phyloP scores from a whole-genome alignment of 2,888 invertebrate species.

The Oithona nana region DNA sequence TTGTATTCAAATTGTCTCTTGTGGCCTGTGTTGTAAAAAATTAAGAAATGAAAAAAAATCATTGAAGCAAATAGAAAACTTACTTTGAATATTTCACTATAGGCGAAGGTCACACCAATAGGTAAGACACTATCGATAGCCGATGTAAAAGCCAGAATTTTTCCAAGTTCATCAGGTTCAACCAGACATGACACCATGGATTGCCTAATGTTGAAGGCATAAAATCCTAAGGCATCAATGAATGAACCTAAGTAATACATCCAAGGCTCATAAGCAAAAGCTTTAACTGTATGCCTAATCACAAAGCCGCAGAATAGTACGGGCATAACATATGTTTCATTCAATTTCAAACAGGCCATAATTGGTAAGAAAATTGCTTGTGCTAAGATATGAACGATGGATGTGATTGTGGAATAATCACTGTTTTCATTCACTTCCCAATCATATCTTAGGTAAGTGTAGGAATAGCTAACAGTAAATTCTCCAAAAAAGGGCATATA shows the following conservation, averaged over 20 bases:
- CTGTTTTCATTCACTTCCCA: conserved; percentile 12
- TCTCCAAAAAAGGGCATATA: neutral
- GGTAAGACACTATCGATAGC: neutral
- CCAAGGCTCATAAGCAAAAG: neutral
- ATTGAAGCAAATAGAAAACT: too few relatives aligned
- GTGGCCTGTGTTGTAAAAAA: too few relatives aligned
- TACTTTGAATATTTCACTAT: neutral
- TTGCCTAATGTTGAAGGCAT: conserved; percentile 3
- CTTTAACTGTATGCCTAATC: neutral
- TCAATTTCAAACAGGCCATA: neutral
- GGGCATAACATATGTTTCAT: neutral
- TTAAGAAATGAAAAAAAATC: too few relatives aligned
- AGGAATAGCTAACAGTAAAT: neutral
- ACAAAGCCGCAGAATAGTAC: neutral
- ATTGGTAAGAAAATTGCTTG: neutral
- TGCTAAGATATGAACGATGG: neutral
- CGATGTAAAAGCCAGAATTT: neutral
- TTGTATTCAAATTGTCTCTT: neutral
- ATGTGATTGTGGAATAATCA: neutral
- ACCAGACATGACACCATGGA: neutral
- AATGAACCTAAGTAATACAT: conserved; percentile 4
- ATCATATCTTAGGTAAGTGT: neutral
- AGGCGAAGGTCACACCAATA: neutral
- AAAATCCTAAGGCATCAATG: neutral
- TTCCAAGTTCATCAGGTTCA: neutral